phyloP scores from a whole-genome alignment of 2,113 vertebrate genomes.

The Ageneiosus marmoratus region DNA sequence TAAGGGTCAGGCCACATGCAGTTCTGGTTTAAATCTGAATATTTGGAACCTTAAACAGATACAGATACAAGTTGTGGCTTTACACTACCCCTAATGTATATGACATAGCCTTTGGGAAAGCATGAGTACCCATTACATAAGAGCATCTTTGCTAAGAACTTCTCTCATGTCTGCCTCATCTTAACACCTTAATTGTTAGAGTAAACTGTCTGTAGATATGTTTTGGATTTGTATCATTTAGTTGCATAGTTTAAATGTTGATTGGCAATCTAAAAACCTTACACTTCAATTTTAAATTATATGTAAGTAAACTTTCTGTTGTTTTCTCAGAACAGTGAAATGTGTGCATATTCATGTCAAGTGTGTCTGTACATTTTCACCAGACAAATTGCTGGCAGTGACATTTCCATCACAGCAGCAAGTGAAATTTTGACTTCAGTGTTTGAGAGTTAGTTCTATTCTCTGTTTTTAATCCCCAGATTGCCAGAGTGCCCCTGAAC shows the following conservation, averaged over 20 bases:
- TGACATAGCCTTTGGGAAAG: background rate
- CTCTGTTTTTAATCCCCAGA: background rate
- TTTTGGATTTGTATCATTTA: background rate
- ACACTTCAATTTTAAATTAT: background rate
- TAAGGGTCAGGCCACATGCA: background rate
- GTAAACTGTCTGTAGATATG: background rate
- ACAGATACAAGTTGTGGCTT: background rate
- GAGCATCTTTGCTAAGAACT: background rate
- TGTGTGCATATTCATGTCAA: too few species aligned
- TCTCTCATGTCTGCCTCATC: background rate
- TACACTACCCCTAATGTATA: background rate
- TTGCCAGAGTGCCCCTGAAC: background rate
- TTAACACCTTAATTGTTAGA: background rate
- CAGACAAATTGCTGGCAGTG: slow-evolving; percentile 2
- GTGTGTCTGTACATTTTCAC: background rate
- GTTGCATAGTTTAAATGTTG: background rate
- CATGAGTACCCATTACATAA: background rate
- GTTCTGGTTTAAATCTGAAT: background rate
- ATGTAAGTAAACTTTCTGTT: background rate
- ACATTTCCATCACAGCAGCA: slow-evolving; percentile 32
- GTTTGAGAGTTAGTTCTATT: background rate
- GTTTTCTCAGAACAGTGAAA: background rate
- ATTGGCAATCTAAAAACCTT: background rate
- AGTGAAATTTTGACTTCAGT: slow-evolving; percentile 16
- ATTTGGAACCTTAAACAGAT: background rate